Percentiles rank a stretch among this genome's conserved stretches.
These are phyloP conservation scores for Vanessa atalanta DNA, from an alignment of 1,140 invertebrate species.

Conservation along the genomic window DNA sequence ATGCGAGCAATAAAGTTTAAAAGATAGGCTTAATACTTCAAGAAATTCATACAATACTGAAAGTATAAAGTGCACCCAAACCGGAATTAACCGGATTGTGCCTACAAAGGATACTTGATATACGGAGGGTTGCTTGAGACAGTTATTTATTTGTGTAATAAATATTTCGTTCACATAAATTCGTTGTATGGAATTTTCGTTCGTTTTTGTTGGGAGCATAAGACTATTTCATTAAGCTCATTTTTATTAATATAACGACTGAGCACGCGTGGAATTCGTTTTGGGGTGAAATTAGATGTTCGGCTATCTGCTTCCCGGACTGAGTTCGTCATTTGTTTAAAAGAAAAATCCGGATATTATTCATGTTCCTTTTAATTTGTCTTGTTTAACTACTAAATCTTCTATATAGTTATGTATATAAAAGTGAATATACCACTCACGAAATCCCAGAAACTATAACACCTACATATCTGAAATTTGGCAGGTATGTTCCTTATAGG, in stretches of 20 bases:
- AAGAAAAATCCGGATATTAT: too few species aligned
- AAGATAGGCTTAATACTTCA: not conserved
- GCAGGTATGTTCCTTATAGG: too few species aligned
- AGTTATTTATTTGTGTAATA: conserved; percentile 28
- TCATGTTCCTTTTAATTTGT: too few species aligned
- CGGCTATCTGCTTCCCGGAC: too few species aligned
- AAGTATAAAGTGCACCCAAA: not conserved
- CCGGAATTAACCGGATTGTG: conserved; percentile 6
- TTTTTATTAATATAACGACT: not conserved
- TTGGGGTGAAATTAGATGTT: too few species aligned
- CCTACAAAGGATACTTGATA: conserved; percentile 28
- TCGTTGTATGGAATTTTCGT: not conserved
- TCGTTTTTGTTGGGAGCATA: not conserved
- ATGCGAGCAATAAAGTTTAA: not conserved
- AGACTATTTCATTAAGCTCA: not conserved
- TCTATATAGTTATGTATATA: too few species aligned
- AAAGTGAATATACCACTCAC: too few species aligned
- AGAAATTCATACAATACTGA: not conserved
- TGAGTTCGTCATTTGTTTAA: too few species aligned
- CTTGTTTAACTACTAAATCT: too few species aligned
- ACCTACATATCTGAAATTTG: too few species aligned
- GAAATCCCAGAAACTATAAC: too few species aligned
- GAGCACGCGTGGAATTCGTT: too few species aligned
- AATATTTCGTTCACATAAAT: conserved; percentile 19
- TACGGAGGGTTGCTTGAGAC: conserved; percentile 15